Conservation (phyloP, 2,888 invertebrate species). For the Apocheima hispidaria region DNA sequence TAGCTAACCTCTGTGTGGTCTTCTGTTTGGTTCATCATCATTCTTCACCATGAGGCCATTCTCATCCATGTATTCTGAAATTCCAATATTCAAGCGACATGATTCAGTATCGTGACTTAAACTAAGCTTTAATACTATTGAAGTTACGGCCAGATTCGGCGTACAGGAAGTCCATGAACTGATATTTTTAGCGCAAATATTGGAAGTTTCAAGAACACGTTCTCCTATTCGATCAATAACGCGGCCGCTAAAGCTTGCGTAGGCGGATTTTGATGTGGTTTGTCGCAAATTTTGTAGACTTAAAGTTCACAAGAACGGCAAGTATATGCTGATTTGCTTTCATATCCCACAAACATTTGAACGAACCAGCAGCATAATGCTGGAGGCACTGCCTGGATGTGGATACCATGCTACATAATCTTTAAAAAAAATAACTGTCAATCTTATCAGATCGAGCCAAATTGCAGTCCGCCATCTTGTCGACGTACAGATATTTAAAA, state of each 20-base stretch:
- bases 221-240: constrained; percentile 13
- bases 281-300: constrained; percentile 64
- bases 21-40: constrained; percentile 30
- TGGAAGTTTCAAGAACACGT: constrained; percentile 33
- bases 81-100: constrained; percentile 33
- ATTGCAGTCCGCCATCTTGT: constrained; percentile 28
- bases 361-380: constrained; percentile 65
- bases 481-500: not conserved
- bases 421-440: not conserved
- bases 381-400: constrained; percentile 79
- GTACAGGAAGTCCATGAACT: constrained; percentile 9
- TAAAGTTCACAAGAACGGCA: constrained; percentile 51
- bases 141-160: constrained; percentile 13
- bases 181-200: constrained; percentile 30
- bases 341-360: constrained; percentile 77
- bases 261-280: constrained; percentile 1
- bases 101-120: constrained; percentile 29
- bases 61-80: constrained; percentile 34
- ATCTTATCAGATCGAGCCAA: constrained; percentile 5
- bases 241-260: constrained; percentile 2
- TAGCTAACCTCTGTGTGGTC: constrained; percentile 34
- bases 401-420: constrained; percentile 46
- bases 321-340: constrained; percentile 65
- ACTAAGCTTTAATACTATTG: constrained; percentile 22
- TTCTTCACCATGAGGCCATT: constrained; percentile 24